Conservation (phyloP, 2,797 vertebrate species). For the Decapterus maruadsi region DNA sequence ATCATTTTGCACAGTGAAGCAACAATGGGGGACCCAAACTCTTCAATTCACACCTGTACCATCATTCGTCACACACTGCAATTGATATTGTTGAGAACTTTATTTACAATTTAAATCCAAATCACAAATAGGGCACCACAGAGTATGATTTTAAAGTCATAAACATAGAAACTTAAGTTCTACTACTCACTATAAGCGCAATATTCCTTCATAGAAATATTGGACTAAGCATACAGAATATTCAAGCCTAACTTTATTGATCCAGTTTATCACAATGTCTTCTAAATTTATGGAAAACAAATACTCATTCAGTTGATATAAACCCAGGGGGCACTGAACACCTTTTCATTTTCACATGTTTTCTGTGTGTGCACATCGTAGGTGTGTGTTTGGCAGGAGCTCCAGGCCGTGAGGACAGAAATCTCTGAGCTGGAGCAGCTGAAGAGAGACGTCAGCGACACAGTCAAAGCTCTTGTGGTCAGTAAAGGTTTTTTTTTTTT, state of each 20-base stretch:
- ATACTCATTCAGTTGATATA: not conserved
- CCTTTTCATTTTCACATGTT: not conserved
- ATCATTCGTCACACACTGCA: not conserved
- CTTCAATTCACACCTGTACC: no score
- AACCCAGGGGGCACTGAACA: not conserved
- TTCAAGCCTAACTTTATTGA: not conserved
- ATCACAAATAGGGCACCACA: no score
- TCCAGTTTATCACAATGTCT: no score
- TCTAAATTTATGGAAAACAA: no score
- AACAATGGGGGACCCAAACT: no score
- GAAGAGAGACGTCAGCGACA: conserved; percentile 81
- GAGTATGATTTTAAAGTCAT: not conserved
- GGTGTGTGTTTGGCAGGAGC: conserved; percentile 87
- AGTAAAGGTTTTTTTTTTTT: conserved; percentile 72
- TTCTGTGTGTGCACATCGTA: conserved; percentile 49
- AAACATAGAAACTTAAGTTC: not conserved
- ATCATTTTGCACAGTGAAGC: not conserved
- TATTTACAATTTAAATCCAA: no score
- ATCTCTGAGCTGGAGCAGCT: conserved; percentile 85
- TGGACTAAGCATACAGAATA: not conserved
- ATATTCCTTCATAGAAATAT: not conserved
- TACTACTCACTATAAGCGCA: no score
- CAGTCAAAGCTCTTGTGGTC: conserved; percentile 86
- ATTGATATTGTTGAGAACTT: not conserved
- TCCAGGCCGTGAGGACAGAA: conserved; percentile 81